Conservation (phyloP, 2,797 vertebrate genomes). For the Protosalanx chinensis region DNA sequence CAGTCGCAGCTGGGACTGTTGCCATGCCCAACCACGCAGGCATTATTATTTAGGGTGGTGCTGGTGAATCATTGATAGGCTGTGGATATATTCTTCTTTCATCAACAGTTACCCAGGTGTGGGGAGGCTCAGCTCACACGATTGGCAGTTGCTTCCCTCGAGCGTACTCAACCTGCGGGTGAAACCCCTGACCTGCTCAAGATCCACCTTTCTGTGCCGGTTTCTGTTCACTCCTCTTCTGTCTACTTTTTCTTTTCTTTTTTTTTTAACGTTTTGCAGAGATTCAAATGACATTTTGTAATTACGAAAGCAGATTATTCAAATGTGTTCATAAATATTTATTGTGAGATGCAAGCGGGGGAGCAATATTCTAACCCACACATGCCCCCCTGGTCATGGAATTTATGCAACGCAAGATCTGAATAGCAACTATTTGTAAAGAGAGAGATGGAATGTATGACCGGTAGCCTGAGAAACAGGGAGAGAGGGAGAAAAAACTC, state of each 20-base stretch:
- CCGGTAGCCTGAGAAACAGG: not conserved
- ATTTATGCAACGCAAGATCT: constrained; percentile 7
- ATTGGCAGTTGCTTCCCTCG: not conserved
- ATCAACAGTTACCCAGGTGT: constrained; percentile 2
- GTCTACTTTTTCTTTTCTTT: too few relatives aligned
- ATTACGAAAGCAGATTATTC: constrained; percentile 13
- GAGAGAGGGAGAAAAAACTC: too few relatives aligned
- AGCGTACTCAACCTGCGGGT: not conserved
- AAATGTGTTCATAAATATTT: constrained; percentile 13
- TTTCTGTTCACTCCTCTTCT: not conserved
- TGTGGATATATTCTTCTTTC: constrained; percentile 4
- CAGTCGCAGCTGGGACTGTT: not conserved
- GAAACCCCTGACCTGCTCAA: not conserved
- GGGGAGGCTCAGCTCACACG: not conserved
- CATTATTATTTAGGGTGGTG: not conserved
- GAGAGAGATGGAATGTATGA: not conserved
- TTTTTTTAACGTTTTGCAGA: not conserved
- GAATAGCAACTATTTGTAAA: constrained; percentile 8
- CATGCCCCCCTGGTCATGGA: not conserved
- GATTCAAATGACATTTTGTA: constrained; percentile 12
- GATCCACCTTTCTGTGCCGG: not conserved
- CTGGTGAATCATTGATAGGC: constrained; percentile 10
- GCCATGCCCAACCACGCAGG: not conserved
- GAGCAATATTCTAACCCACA: not conserved
- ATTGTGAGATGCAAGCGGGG: constrained; percentile 7